Evolutionary conservation across 2,113 vertebrate species (phyloP).

Genomic region (Turnix velox): DNA sequence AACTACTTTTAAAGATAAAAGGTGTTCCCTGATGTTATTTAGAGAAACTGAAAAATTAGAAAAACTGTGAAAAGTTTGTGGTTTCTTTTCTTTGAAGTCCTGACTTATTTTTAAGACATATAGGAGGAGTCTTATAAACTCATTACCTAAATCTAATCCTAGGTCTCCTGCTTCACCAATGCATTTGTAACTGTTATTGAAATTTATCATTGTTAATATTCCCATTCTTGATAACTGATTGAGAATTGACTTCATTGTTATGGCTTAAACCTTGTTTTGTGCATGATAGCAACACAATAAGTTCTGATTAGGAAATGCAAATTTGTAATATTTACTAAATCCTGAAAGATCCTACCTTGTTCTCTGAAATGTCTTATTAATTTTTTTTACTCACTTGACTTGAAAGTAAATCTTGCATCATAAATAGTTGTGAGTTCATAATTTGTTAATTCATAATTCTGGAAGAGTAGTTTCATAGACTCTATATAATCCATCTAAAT

Average conservation of each 20-base stretch:
- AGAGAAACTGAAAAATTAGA: neutral
- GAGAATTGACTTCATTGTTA: neutral
- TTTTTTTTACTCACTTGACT: neutral
- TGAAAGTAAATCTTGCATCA: neutral
- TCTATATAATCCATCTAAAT: neutral
- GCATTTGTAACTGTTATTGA: neutral
- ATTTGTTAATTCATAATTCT: neutral
- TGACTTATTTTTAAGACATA: neutral
- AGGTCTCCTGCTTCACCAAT: neutral
- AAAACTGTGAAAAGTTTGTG: neutral
- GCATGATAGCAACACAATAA: neutral
- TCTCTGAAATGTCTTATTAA: neutral
- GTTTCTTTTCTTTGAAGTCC: neutral
- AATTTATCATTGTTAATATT: neutral
- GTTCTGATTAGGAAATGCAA: neutral
- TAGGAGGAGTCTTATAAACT: neutral
- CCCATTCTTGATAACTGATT: neutral
- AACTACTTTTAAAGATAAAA: neutral
- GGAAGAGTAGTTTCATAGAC: neutral
- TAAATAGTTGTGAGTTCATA: neutral
- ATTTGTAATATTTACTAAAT: neutral
- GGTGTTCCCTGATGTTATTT: neutral
- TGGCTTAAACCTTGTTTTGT: neutral
- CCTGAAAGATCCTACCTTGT: neutral
- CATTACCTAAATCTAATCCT: neutral